Conservation (phyloP, 2,797 vertebrate species). For the Staurois parvus region DNA sequence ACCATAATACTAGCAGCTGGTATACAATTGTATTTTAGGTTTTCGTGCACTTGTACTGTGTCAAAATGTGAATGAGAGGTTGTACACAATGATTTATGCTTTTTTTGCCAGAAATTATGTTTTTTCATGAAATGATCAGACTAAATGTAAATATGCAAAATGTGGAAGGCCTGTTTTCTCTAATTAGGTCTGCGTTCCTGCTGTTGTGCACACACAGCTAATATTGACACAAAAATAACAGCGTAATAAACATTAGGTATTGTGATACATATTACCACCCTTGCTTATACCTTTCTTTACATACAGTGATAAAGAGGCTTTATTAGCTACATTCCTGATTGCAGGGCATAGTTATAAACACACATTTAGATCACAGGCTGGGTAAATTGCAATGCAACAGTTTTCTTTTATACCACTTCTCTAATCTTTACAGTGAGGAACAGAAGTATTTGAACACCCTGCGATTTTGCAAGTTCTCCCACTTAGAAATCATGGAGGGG, state of each 20-base stretch:
- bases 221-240: constrained; percentile 1
- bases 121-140: not conserved
- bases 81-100: no score
- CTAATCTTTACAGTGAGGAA: no score
- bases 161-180: not conserved
- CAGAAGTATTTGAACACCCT: no score
- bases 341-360: no score
- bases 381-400: not conserved
- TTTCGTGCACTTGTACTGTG: no score
- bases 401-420: not conserved
- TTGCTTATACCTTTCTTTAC: not conserved
- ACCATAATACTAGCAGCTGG: no score
- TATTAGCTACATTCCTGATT: not conserved
- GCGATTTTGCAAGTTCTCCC: no score
- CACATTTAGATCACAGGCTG: not conserved
- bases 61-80: no score
- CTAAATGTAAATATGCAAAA: not conserved
- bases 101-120: not conserved
- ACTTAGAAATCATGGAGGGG: no score
- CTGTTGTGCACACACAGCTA: not conserved
- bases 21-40: no score
- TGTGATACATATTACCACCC: not conserved
- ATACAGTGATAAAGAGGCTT: not conserved
- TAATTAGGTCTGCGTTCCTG: not conserved
- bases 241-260: not conserved